Evolutionary conservation across 2,797 vertebrate species (phyloP).

Genomic region (Pterois miles): DNA sequence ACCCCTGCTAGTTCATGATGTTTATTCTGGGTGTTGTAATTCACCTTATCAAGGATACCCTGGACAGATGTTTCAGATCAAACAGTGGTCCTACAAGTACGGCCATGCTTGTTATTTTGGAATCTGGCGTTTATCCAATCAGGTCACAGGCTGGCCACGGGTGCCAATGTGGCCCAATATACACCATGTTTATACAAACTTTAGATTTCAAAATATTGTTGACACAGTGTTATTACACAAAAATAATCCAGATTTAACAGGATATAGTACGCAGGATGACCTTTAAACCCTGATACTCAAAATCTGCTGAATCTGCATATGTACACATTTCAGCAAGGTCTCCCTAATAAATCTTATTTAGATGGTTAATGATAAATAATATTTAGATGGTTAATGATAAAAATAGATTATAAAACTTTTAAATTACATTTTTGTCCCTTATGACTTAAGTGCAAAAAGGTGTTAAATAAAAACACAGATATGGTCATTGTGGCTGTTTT

Average conservation of each 20-base stretch:
- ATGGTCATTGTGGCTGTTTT: not conserved
- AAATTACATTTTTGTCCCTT: not conserved
- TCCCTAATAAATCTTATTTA: not conserved
- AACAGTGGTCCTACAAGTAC: constrained; percentile 18
- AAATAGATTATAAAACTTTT: not conserved
- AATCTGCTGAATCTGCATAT: not conserved
- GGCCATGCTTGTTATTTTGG: constrained; percentile 24
- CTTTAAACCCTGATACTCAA: constrained; percentile 21
- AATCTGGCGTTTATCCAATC: constrained; percentile 31
- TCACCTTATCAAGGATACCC: not conserved
- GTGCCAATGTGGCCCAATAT: not conserved
- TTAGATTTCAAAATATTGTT: constrained; percentile 50
- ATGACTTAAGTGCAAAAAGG: not conserved
- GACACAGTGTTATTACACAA: constrained; percentile 40
- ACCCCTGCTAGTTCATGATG: constrained; percentile 3
- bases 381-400: not conserved
- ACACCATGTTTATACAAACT: constrained; percentile 37
- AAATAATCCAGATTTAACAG: constrained; percentile 10
- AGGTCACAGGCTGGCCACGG: not conserved
- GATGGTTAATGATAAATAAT: not conserved
- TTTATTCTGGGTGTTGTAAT: constrained; percentile 48
- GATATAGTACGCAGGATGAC: constrained; percentile 5
- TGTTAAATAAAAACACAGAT: not conserved
- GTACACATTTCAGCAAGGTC: not conserved
- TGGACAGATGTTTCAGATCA: constrained; percentile 10